Evolutionary conservation across 2,888 invertebrate genomes (phyloP).

Genomic region (Troides helena): DNA sequence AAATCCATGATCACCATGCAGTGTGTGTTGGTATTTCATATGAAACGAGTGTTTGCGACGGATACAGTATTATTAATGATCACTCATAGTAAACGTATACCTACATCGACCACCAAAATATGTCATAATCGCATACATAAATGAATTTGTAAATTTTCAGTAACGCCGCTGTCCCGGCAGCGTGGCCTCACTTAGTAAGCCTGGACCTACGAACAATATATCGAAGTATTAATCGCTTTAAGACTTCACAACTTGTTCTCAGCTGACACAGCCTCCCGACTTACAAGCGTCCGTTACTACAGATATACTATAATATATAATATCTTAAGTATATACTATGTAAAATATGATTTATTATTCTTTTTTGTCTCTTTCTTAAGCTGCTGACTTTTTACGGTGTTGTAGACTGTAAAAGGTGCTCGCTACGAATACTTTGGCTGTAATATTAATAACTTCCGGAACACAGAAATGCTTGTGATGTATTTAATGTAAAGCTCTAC

Average conservation of each 20-base stretch:
- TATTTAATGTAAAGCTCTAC: too few species aligned
- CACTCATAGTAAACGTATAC: too few species aligned
- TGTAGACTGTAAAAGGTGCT: too few species aligned
- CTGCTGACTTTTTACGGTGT: too few species aligned
- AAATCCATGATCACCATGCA: too few species aligned
- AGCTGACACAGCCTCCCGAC: constrained; percentile 36
- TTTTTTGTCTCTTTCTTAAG: too few species aligned
- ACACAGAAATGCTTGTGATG: too few species aligned
- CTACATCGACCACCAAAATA: neutral
- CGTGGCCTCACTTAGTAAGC: constrained; percentile 49
- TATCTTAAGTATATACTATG: neutral
- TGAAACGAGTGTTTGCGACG: too few species aligned
- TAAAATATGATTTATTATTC: neutral
- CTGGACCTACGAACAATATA: constrained; percentile 56
- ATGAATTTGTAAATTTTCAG: constrained; percentile 31
- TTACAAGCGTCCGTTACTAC: constrained; percentile 18
- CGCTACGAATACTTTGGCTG: too few species aligned
- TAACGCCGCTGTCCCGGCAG: constrained; percentile 35
- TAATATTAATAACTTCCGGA: too few species aligned
- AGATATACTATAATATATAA: neutral
- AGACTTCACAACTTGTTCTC: constrained; percentile 57
- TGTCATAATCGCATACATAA: neutral
- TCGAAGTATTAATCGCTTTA: constrained; percentile 76
- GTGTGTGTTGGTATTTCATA: too few species aligned
- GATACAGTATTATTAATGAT: too few species aligned